phyloP scores from a whole-genome alignment of 2,113 vertebrate genomes.

The Rhodinocichla rosea region DNA sequence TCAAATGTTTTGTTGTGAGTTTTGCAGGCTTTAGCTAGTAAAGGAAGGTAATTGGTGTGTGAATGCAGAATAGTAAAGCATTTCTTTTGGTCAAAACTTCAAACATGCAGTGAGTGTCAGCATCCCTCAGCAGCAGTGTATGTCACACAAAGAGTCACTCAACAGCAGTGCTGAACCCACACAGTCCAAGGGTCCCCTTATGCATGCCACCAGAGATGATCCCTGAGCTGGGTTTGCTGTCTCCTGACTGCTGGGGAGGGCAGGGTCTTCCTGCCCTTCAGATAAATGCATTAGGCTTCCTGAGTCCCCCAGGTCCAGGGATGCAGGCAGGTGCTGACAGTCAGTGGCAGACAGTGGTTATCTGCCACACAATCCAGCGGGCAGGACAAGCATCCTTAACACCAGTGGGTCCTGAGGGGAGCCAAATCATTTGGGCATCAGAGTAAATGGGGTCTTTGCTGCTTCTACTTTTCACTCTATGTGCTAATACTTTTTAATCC shows the following conservation, averaged over 20 bases:
- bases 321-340: background rate
- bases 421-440: background rate
- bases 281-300: background rate
- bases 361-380: background rate
- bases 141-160: background rate
- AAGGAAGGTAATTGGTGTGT: background rate
- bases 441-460: background rate
- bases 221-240: background rate
- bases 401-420: background rate
- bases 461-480: background rate
- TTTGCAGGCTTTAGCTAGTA: background rate
- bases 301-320: background rate
- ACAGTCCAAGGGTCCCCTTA: accelerated
- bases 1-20: background rate
- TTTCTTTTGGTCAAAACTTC: background rate
- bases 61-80: background rate
- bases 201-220: accelerated
- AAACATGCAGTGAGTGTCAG: background rate
- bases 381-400: background rate
- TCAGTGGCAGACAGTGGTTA: background rate
- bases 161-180: background rate
- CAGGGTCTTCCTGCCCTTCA: background rate
- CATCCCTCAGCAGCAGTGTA: background rate
- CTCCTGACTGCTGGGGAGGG: background rate
- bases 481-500: background rate